Evolutionary conservation across 2,888 invertebrate genomes (phyloP), one percentile per base, ranked within the genome.

Genomic region (Slavum lentiscoides): DNA sequence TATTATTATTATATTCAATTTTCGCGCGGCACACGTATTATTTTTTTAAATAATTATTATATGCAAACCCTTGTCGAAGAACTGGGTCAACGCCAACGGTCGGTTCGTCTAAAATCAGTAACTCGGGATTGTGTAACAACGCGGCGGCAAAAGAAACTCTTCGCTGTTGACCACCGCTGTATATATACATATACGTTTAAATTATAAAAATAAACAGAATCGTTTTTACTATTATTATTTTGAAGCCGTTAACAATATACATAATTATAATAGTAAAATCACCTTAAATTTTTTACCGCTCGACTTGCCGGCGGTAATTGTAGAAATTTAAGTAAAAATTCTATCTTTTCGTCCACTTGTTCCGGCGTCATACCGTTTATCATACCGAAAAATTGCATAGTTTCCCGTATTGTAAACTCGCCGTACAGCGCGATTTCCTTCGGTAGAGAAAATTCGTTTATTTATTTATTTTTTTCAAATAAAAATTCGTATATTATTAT

Each of bases 41-140:
- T 30, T 30, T 30, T 30, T 4, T 2, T 30, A 30, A 30, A 30
- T 4, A 30, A 30, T 30, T 30, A 30, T 30, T 30, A 30, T 30
- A 61, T 77, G 82, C 83, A 82, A 86, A 91, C 91, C 89, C 92
- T 86, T 94, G 93, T 83, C 95, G 88, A 17, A 97, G 87, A 58
- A 96, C 90, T 1, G 96, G 96, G 87, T 97, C 96, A 2, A 97
- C 94, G 58, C 96, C 97, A 21, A 96, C 96, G 0, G 96, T 97
- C 0, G 96, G 96, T 85, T 97, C 97, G 85, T 97, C 97, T 82
- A 97, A 88, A 85, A 97, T 96, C 82, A 97, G 87, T 53, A 97
- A 88, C 85, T 96, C 95, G 0, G 97, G 96, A 83, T 94, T 93
- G 83, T 96, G 95, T 64, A 97, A 88, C 53, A 97, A 88, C 0